Base-by-base conservation (phyloP, 2,888 invertebrate species). In the Drosophila dives region DNA sequence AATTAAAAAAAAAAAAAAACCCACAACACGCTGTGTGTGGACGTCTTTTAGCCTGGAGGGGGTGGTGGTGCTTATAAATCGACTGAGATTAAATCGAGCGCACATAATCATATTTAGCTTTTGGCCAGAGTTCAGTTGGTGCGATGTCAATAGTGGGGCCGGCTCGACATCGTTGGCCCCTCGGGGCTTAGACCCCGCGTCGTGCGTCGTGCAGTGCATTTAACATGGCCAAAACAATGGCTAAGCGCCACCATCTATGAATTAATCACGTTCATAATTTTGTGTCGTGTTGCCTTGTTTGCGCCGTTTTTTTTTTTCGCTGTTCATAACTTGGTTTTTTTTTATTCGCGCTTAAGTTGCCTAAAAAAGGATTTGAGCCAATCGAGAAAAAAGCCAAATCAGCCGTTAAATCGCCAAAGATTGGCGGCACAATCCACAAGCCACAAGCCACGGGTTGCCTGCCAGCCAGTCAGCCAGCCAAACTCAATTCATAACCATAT, bases 211-310 rank as follows among this genome's bases (percentile, higher is more conserved):
- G 84, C 61, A 61, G 23, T 59, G 64, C 67, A 65, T 59, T 56
- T 56, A 65, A 79, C 75, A 80, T 77, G 80, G 61, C 78, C 89
- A 80, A 74, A 86, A 90, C 86, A 86, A 86, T 86, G 81, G 87
- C 85, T 80, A 89, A 81, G 86, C 86, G 86, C 86, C 90, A 90
- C 84, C 89, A 90, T 85, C 90, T 90, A 90, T 87, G 90, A 90
- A 87, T 87, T 89, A 90, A 87, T 89, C 90, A 90, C 89, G 86
- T 90, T 90, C 86, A 87, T 87, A 90, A 90, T 87, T 87, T 80
- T 65, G 70, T 68, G 68, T 86, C 86, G 89, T 89, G 89, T 87
- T 77, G 76, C 56, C 59, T 78, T 66, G 73, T 66, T 58, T 81
- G 70, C 65, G 66, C 64, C 64, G 4, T n/a, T 55, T 26, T n/a